Base-by-base conservation (phyloP, 2,113 vertebrate species). In the Phylloscopus whistleri region DNA sequence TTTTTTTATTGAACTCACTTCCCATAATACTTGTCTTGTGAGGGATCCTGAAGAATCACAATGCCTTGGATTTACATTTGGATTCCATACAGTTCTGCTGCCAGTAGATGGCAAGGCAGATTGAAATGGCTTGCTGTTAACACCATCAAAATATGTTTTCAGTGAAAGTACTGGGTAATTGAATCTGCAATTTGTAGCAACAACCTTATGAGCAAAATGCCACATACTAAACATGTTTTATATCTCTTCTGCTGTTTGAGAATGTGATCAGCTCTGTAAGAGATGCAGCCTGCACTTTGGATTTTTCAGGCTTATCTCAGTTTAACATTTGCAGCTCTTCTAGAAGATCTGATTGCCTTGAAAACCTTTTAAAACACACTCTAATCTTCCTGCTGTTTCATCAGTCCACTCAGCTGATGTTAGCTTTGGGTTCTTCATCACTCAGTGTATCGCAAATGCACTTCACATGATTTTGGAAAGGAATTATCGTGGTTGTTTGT, bases 331-430 rank as follows among this genome's bases (percentile, higher is more conserved):
- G 63, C 58, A 79, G 10, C 46, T 87, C 74, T 64, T 75, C 49
- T 56, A 33, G 62, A 87, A 67, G 48, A 86, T 33, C 23, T 77
- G 55, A 80, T 90, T 91, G 79, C 79, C 16, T 79, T 88, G 66
- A 77, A 95, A 87, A 78, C 33, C 48, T 91, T 95, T 75, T 64
- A 66, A 75, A 95, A 89, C 27, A 64, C 46, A 53, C 10, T 95
- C 70, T 73, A 43, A 88, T 95, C 74, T 94, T 91, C 79, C n/a
- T 7, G 0, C 23, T 48, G 11, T 67, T 92, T 69, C n/a, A 15
- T 58, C 77, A 72, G 46, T 58, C 68, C 64, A 49, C 49, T 83
- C 67, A 76, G 8, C 6, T 7, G 33, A 43, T 43, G 26, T 88
- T 80, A 89, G 31, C 56, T 92, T 76, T 88, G 68, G 49, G 46